A percentile compares a stretch with the other conserved stretches of the same genome.
These are phyloP conservation scores for Chitala chitala DNA, from an alignment of 2,113 vertebrate genomes.

Conservation along the genomic window DNA sequence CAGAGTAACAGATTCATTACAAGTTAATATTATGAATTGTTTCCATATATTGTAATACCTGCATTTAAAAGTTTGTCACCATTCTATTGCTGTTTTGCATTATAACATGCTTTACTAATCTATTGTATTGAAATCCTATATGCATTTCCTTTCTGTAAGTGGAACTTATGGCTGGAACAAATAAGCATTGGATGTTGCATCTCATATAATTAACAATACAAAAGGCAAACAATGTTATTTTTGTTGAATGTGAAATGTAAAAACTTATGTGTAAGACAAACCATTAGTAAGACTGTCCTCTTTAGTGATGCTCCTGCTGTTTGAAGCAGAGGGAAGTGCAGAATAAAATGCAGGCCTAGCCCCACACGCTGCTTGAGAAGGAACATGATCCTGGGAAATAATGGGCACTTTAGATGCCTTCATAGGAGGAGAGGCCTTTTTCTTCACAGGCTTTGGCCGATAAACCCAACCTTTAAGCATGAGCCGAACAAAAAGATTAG, in stretches of 20 bases:
- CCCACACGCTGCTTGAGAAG: constrained; percentile 50
- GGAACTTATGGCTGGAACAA: too few relatives aligned
- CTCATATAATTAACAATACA: too few relatives aligned
- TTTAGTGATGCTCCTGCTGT: constrained; percentile 40
- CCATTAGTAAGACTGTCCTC: constrained; percentile 32
- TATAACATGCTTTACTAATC: too few relatives aligned
- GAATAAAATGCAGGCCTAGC: constrained; percentile 54
- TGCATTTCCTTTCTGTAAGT: too few relatives aligned
- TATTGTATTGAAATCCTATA: too few relatives aligned
- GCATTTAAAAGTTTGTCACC: too few relatives aligned
- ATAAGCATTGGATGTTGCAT: too few relatives aligned
- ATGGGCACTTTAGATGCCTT: constrained; percentile 43
- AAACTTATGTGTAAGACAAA: constrained; percentile 4
- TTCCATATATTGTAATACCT: too few relatives aligned
- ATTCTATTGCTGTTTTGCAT: too few relatives aligned
- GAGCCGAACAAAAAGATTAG: not conserved
- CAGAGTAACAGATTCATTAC: too few relatives aligned
- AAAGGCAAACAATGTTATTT: not conserved
- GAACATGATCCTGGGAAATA: constrained; percentile 51
- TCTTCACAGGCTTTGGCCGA: constrained; percentile 67
- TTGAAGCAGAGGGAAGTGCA: constrained; percentile 53
- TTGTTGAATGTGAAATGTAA: not conserved
- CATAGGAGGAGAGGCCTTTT: constrained; percentile 53
- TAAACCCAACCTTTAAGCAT: constrained; percentile 69
- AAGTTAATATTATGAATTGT: too few relatives aligned